These are phyloP conservation scores for Plecotus auritus DNA, from an alignment of 2,113 vertebrate species.

Conservation along the genomic window DNA sequence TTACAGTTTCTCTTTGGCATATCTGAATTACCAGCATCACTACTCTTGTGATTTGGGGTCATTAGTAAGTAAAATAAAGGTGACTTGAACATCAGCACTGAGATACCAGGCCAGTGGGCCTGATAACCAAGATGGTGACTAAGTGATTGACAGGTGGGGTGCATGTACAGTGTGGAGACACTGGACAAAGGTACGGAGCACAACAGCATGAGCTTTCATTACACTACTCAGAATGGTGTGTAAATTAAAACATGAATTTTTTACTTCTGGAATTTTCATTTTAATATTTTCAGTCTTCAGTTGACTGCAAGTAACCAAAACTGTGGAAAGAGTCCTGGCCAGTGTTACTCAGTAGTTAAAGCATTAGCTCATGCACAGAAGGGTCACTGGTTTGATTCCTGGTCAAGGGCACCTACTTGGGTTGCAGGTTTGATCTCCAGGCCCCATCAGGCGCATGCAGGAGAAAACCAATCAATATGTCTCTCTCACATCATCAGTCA, in stretches of 20 bases:
- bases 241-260: not conserved
- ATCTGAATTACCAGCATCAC: not conserved
- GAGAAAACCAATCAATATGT: too few species aligned
- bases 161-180: fast-evolving
- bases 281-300: not conserved
- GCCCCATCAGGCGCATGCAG: too few species aligned
- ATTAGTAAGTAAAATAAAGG: not conserved
- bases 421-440: not conserved
- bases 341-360: too few species aligned
- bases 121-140: not conserved
- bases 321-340: not conserved
- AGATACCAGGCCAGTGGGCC: too few species aligned
- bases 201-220: not conserved
- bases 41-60: not conserved
- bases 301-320: not conserved
- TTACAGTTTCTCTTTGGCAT: not conserved
- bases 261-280: not conserved
- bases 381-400: too few species aligned
- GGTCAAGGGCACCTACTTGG: too few species aligned
- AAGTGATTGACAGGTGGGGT: not conserved
- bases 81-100: not conserved
- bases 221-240: not conserved
- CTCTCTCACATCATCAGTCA: too few species aligned
- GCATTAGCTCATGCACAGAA: too few species aligned
- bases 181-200: not conserved